Conservation (phyloP, 2,797 vertebrate species). For the Pipistrellus nathusii region DNA sequence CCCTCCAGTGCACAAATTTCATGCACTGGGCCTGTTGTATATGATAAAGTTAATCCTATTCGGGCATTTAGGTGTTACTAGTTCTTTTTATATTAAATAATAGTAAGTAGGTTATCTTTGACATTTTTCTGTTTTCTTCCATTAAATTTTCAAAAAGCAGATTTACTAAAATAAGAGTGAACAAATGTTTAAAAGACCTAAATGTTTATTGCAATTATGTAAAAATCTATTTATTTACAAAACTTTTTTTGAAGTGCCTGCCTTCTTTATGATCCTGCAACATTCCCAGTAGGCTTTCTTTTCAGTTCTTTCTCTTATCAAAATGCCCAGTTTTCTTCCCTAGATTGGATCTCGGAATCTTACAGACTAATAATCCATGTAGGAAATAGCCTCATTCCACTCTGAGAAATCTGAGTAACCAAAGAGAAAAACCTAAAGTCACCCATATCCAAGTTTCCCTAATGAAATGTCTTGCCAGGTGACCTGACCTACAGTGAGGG, state of each 20-base stretch:
- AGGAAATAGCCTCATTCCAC: not conserved
- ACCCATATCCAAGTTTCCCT: not conserved
- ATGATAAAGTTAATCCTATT: not conserved
- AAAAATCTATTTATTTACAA: not conserved
- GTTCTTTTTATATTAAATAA: conserved; percentile 4
- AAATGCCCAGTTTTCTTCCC: not conserved
- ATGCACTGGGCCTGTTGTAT: not conserved
- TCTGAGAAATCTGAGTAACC: not conserved
- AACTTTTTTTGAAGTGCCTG: not conserved
- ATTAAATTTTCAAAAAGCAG: not conserved
- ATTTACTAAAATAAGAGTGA: not conserved
- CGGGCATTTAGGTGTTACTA: not conserved
- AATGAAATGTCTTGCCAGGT: not conserved
- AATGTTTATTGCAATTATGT: not conserved
- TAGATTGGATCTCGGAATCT: not conserved
- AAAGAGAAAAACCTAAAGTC: conserved; percentile 17
- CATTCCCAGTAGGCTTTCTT: not conserved
- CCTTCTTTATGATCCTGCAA: not conserved
- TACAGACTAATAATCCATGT: not conserved
- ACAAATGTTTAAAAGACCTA: not conserved
- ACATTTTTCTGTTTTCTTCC: not conserved
- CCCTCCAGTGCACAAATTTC: no score
- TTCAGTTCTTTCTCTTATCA: not conserved
- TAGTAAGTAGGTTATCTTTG: not conserved
- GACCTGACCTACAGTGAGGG: not conserved